Conservation (phyloP, 1,140 invertebrate species). For the Macrocentrus cingulum region DNA sequence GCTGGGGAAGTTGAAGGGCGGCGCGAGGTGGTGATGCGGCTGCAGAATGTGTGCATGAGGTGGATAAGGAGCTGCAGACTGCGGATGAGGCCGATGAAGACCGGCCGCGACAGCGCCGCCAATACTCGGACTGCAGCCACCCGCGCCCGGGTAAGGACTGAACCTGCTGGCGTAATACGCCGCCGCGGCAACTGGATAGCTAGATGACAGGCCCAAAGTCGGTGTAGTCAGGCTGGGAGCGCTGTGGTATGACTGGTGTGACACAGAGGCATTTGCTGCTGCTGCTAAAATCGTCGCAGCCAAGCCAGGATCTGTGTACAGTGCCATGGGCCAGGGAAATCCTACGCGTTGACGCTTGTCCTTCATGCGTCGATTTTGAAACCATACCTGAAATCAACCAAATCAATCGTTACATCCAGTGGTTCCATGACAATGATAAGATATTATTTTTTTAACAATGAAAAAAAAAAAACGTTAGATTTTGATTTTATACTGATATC, state of each 20-base stretch:
- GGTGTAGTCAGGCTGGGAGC: slow-evolving; percentile 54
- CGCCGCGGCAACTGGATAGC: slow-evolving; percentile 41
- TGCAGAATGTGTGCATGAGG: slow-evolving; percentile 38
- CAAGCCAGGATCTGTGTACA: slow-evolving; percentile 89
- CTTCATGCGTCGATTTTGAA: slow-evolving; percentile 99
- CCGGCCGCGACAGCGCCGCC: slow-evolving; percentile 5
- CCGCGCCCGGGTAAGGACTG: slow-evolving; percentile 37
- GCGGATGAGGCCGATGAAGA: slow-evolving; percentile 31
- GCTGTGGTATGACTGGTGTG: slow-evolving; percentile 54
- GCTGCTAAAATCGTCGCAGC: slow-evolving; percentile 90
- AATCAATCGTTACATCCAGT: not conserved
- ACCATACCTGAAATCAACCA: slow-evolving; percentile 82
- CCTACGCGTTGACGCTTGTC: slow-evolving; percentile 94
- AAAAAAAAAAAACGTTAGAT: too few species aligned
- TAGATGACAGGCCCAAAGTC: slow-evolving; percentile 35
- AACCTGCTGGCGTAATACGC: slow-evolving; percentile 46
- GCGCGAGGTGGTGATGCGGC: slow-evolving; percentile 35
- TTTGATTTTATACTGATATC: too few species aligned
- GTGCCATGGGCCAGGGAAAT: slow-evolving; percentile 91
- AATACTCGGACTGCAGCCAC: slow-evolving; percentile 20
- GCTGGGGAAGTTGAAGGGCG: slow-evolving; percentile 35
- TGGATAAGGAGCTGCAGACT: slow-evolving; percentile 29
- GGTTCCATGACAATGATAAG: not conserved
- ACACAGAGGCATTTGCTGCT: slow-evolving; percentile 67
- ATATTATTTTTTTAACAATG: too few species aligned